Evolutionary conservation across 2,113 vertebrate species (phyloP), one percentile per base, ranked within the genome.

Genomic region (Holacanthus passer): DNA sequence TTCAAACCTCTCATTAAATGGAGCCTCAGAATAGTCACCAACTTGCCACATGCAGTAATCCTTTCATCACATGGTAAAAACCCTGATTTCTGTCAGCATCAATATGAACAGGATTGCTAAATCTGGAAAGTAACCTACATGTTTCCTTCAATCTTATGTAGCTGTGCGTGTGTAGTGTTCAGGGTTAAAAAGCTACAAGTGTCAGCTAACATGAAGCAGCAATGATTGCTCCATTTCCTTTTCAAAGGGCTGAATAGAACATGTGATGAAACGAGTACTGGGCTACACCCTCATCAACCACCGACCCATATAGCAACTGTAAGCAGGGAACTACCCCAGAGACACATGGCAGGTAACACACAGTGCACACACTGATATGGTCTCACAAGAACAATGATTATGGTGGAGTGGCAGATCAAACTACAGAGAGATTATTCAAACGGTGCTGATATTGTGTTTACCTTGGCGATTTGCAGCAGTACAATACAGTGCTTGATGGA

Each of bases 401-500:
- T 31, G 55, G 64, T 50, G 65, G 80, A 81, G 81, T 39, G 68
- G 27, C 35, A 87, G 39, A 31, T 2, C 17, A 48, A n/a, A 70
- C 9, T 56, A 71, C 45, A 74, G 31, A 53, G 24, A 76, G 5
- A 11, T 1, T 22, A 77, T 29, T 16, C 35, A 29, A 22, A 62
- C 53, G 14, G 45, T 5, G 19, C 20, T 4, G 2, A 24, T n/a
- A 9, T 22, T 14, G 37, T 13, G 90, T 94, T 97, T 97, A 99
- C 98, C 97, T 99, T 99, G 94, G 98, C 98, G 91, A 99, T 99
- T 93, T 99, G 98, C 91, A 99, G 97, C 91, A 99, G 96, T 90
- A 99, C 98, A 92, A 99, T 99, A 95, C 98, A 99, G 94, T 99
- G 98, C 94, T 99, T 99, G 96, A 99, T 99, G 94, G 98, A 99